Evolutionary conservation across 2,113 vertebrate genomes (phyloP).

Genomic region (Leiothrix lutea): DNA sequence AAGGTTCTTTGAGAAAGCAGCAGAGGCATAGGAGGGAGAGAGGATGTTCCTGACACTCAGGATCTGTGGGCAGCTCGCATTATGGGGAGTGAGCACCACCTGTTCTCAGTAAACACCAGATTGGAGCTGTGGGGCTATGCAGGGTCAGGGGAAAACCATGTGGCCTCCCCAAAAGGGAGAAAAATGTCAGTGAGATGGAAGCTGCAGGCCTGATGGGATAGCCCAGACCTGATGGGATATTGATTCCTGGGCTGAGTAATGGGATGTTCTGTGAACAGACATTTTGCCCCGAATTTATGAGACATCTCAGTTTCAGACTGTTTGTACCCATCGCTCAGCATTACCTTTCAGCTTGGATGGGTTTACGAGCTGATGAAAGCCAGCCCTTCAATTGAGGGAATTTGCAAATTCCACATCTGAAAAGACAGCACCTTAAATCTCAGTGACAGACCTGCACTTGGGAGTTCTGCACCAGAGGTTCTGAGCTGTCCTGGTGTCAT

Average conservation of each 20-base stretch:
- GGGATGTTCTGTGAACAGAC: neutral
- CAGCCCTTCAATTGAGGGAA: neutral
- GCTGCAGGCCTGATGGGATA: neutral
- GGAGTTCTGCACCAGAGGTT: neutral
- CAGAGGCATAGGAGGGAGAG: neutral
- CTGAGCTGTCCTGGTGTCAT: neutral
- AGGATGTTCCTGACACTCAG: rapidly evolving
- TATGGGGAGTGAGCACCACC: conserved; percentile 26
- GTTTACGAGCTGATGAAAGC: neutral
- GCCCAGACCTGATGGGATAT: neutral
- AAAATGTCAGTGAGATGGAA: neutral
- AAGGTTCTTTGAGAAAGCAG: neutral
- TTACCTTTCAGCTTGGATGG: neutral
- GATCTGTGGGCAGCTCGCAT: neutral
- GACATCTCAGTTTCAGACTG: neutral
- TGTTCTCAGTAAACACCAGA: conserved; percentile 51
- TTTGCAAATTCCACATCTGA: neutral
- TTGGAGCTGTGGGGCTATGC: conserved; percentile 16
- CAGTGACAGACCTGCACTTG: neutral
- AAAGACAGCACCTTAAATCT: neutral
- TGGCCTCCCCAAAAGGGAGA: neutral
- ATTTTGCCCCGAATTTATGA: neutral
- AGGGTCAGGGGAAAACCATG: neutral
- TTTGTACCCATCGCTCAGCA: neutral
- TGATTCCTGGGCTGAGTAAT: neutral